phyloP scores from a whole-genome alignment of 2,113 vertebrate genomes.

The Piprites chloris region DNA sequence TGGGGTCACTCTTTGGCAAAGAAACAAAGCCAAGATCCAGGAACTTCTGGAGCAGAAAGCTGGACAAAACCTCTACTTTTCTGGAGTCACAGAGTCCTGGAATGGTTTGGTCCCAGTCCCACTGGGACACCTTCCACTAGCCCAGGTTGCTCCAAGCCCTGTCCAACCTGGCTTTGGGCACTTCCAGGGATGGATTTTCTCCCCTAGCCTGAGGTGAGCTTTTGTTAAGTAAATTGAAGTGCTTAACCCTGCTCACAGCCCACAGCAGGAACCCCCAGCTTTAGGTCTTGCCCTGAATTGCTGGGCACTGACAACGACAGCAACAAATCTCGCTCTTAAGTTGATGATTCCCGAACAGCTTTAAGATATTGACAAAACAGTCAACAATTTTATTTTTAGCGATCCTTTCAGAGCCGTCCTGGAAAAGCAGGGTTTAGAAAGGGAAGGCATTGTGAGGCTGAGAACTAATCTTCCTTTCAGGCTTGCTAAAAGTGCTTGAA shows the following conservation, averaged over 20 bases:
- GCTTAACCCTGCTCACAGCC: background rate
- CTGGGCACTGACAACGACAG: background rate
- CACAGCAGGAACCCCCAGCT: background rate
- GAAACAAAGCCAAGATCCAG: background rate
- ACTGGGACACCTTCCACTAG: background rate
- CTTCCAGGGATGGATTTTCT: background rate
- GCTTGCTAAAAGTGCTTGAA: background rate
- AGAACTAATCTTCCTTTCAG: background rate
- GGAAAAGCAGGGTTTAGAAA: background rate
- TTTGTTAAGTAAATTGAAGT: background rate
- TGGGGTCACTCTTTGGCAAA: background rate
- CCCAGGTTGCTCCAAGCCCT: background rate
- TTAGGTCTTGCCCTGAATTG: background rate
- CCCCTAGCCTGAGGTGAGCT: background rate
- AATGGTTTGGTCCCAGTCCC: background rate
- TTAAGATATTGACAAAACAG: background rate
- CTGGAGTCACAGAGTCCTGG: background rate
- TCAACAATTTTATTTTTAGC: conserved; percentile 34
- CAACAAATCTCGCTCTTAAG: background rate
- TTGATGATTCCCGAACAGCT: background rate
- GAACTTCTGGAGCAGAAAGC: background rate
- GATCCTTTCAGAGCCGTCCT: background rate
- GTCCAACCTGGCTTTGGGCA: background rate
- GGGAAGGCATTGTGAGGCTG: background rate
- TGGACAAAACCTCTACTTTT: background rate